These are phyloP conservation scores for Pachyramphus minor DNA, from an alignment of 2,113 vertebrate genomes.

Conservation along the genomic window DNA sequence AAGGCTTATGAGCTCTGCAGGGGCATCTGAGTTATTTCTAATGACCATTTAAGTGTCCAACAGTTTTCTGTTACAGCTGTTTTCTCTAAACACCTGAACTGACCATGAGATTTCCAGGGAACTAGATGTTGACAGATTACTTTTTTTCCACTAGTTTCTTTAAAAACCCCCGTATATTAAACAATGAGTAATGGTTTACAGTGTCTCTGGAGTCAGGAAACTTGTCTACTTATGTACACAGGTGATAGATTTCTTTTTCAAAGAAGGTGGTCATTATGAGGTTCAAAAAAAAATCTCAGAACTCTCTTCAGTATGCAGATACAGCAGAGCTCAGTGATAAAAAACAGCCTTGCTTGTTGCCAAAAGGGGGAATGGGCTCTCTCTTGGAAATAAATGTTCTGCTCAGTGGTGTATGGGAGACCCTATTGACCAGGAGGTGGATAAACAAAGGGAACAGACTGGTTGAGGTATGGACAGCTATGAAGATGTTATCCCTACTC, in stretches of 20 bases:
- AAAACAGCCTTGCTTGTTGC: not conserved
- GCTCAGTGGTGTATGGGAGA: not conserved
- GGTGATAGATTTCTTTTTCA: not conserved
- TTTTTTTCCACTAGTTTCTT: not conserved
- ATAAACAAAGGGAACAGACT: not conserved
- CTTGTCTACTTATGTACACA: not conserved
- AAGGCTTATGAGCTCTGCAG: not conserved
- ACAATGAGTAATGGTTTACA: not conserved
- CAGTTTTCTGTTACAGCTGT: not conserved
- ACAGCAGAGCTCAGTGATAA: not conserved
- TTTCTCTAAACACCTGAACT: not conserved
- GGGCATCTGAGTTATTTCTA: not conserved
- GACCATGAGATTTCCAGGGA: not conserved
- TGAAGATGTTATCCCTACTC: not conserved
- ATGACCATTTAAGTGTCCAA: not conserved
- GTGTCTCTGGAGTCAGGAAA: not conserved
- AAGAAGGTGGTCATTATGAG: fast-evolving
- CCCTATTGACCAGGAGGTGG: not conserved
- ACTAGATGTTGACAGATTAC: not conserved
- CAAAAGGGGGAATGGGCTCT: not conserved
- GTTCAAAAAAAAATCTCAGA: not conserved
- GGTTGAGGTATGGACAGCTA: fast-evolving
- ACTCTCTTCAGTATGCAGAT: not conserved
- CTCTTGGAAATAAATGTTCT: not conserved
- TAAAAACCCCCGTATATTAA: not conserved